Evolutionary conservation across 2,888 invertebrate genomes (phyloP), one percentile per base, ranked within the genome.

Genomic region (Linyphia triangularis): DNA sequence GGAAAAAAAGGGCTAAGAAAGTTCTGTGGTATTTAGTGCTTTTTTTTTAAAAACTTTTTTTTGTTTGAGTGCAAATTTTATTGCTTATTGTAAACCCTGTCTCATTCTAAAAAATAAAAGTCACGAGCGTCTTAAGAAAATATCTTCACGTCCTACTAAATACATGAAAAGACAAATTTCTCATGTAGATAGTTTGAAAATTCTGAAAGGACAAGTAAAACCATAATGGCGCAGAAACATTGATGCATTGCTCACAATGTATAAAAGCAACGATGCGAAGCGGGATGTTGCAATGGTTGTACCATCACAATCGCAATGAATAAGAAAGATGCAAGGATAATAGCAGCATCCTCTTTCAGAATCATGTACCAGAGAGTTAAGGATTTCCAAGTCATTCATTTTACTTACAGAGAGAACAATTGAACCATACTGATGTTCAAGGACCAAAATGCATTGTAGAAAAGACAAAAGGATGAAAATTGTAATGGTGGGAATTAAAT

Each of bases 341-440:
- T 70, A 70, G 70, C 70, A 70, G 43, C 70, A 70, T 70, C 70
- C 70, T 70, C 43, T 70, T 70, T 70, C 70, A 43, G 43, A 26
- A 70, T 70, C 43, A 70, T 70, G 40, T 43, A 70, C n/a, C 19
- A 43, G 16, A 70, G 33, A 26, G 24, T 40, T 26, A 43, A 40
- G 70, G 43, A 26, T 70, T 43, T 26, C 43, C 43, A 43, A 43
- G 43, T 70, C 70, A 43, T 70, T 43, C 43, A 24, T 43, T 43
- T 43, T 43, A 40, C 13, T 43, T 70, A 70, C 70, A 26, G 40
- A 70, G 40, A 70, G 43, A 70, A 70, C 43, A 70, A 70, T 70
- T 28, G 70, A 70, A 43, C 70, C 70, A 70, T 43, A 43, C 70
- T 40, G 69, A 19, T 43, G n/a, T 51, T 70, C 70, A 70, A 70